phyloP scores from a whole-genome alignment of 2,113 vertebrate genomes.

The Cololabis saira region DNA sequence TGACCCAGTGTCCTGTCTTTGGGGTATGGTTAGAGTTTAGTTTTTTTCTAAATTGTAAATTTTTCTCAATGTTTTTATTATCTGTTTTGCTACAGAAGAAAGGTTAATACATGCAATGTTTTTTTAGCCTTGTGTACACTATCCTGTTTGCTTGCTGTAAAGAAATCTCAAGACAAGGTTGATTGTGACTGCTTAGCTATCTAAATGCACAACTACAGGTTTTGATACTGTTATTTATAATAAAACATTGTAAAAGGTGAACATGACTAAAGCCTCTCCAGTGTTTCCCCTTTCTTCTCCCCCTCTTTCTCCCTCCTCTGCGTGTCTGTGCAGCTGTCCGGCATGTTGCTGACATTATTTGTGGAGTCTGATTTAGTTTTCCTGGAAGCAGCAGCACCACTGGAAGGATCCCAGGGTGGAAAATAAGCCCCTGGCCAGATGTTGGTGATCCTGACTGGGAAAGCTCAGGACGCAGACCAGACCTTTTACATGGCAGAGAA shows the following conservation, averaged over 20 bases:
- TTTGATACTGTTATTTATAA: conserved; percentile 52
- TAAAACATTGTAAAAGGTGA: conserved; percentile 48
- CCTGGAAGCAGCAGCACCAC: conserved; percentile 55
- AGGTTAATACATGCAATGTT: not conserved
- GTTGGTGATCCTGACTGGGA: conserved; percentile 33
- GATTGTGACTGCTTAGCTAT: conserved; percentile 26
- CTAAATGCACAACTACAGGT: not conserved
- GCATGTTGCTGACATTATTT: conserved; percentile 40
- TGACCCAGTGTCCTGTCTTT: not conserved
- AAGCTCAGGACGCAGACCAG: conserved; percentile 31
- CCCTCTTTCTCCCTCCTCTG: conserved; percentile 7
- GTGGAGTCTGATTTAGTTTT: conserved; percentile 57
- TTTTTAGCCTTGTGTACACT: not conserved
- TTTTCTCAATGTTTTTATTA: not conserved
- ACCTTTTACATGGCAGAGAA: conserved; percentile 7
- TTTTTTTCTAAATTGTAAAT: not conserved
- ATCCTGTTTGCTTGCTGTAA: not conserved
- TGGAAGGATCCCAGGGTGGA: conserved; percentile 60
- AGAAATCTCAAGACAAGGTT: conserved; percentile 46
- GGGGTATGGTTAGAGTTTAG: not conserved
- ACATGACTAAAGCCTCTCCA: not conserved
- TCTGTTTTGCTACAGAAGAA: not conserved
- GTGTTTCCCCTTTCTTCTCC: not conserved
- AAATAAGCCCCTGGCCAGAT: conserved; percentile 48
- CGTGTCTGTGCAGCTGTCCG: conserved; percentile 12